These are phyloP conservation scores for Drosophila stalkeri DNA, from an alignment of 2,888 invertebrate genomes.

Conservation along the genomic window DNA sequence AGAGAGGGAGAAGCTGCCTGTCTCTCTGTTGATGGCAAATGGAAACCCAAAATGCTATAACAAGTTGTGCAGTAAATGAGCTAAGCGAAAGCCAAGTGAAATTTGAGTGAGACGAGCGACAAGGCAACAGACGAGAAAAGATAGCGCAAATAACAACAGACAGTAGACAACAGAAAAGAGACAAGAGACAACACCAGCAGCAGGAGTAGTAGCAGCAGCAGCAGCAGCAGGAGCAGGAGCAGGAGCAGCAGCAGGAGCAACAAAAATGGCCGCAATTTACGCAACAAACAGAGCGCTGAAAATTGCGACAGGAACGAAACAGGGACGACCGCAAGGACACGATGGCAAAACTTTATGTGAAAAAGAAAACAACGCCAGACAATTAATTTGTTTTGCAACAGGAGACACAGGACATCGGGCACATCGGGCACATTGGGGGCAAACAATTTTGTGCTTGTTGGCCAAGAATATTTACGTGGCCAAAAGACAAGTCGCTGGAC, in stretches of 20 bases:
- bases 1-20: slow-evolving; percentile 1
- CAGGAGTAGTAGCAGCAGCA: slow-evolving; percentile 7
- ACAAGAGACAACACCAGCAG: slow-evolving; percentile 4
- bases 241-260: slow-evolving; percentile 11
- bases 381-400: slow-evolving; percentile 74
- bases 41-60: slow-evolving; percentile 16
- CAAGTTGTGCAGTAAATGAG: slow-evolving; percentile 72
- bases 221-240: neutral
- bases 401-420: slow-evolving; percentile 27
- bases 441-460: slow-evolving; percentile 79
- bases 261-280: slow-evolving; percentile 63
- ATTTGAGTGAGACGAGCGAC: slow-evolving; percentile 55
- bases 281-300: slow-evolving; percentile 69
- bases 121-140: slow-evolving; percentile 19
- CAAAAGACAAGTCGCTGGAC: slow-evolving; percentile 68
- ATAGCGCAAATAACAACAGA: slow-evolving; percentile 54
- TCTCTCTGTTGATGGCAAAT: neutral
- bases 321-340: slow-evolving; percentile 45
- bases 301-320: slow-evolving; percentile 52
- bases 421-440: slow-evolving; percentile 33
- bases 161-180: slow-evolving; percentile 22
- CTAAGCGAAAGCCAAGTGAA: slow-evolving; percentile 73
- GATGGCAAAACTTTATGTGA: slow-evolving; percentile 62
- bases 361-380: slow-evolving; percentile 58
- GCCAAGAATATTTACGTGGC: slow-evolving; percentile 77